Evolutionary conservation across 2,888 invertebrate species (phyloP).

Genomic region (Poecilobothrus nobilitatus): DNA sequence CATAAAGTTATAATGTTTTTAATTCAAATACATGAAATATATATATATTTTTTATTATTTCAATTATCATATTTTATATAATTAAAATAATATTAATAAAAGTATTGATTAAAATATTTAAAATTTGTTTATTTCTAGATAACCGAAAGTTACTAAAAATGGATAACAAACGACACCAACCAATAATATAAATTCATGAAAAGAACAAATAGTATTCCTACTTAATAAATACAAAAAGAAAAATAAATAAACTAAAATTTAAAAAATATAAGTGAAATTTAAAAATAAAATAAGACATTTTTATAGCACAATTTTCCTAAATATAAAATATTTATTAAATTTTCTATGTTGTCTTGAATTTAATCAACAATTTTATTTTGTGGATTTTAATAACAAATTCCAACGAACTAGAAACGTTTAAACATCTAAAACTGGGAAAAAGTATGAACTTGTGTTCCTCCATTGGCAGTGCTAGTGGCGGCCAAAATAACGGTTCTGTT

Average conservation of each 20-base stretch:
- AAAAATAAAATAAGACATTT: too few species aligned
- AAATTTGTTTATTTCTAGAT: background rate
- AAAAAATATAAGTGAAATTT: too few species aligned
- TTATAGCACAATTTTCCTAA: too few species aligned
- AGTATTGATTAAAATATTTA: too few species aligned
- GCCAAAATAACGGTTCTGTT: constrained; percentile 27
- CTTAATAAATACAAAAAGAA: background rate
- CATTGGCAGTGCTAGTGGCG: constrained; percentile 36
- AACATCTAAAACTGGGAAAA: constrained; percentile 29
- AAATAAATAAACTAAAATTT: too few species aligned
- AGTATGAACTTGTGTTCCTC: constrained; percentile 45
- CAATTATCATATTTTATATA: too few species aligned
- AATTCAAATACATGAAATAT: too few species aligned
- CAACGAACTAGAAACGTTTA: background rate
- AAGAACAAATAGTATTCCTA: background rate
- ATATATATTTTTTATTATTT: too few species aligned
- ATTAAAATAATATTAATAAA: background rate
- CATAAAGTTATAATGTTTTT: too few species aligned
- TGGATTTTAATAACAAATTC: background rate
- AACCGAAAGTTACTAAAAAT: background rate
- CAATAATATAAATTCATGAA: background rate
- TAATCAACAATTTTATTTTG: background rate
- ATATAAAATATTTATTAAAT: background rate
- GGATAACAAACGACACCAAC: constrained; percentile 3
- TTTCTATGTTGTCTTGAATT: background rate